Base-by-base conservation (phyloP, 2,797 vertebrate species). In the Ctenosaura bakeri region DNA sequence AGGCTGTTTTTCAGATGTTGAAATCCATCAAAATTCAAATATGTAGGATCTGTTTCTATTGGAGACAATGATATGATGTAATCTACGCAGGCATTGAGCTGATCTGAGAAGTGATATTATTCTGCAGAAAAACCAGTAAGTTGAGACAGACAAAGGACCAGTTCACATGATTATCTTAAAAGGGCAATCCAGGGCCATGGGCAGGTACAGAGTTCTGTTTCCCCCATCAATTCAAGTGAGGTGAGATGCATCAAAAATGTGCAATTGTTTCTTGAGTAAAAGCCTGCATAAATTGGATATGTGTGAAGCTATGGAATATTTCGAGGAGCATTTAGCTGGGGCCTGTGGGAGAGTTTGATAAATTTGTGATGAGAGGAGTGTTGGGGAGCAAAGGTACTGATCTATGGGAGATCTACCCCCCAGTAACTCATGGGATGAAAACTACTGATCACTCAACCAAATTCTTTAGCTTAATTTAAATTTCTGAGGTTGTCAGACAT, bases 1-100 rank as follows among this genome's bases (percentile, higher is more conserved):
- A 32, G 4, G 38, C 22, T 59, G 42, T 42, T 87, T 71, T 80
- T 29, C 16, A 38, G 8, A n/a, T 80, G 38, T 35, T 79, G 32
- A 54, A 87, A 80, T 69, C n/a, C 56, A 14, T 52, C 86, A 81
- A 52, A 54, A 81, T 81, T 81, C 62, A 69, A 38, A 88, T 81
- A 71, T 54, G n/a, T 35, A 54, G 64, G 13, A 22, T 71, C 81
- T 88, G 24, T 35, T 81, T 71, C 64, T 29, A 26, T 42, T 35
- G 42, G 35, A 69, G 66, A 69, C 12, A 35, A 22, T 79, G 32
- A 14, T 38, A 59, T 73, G 38, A 14, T 1, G 50, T 73, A 16
- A 38, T 73, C 66, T 50, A 38, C 24, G 73, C 20, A 26, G 6
- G 32, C n/a, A 73, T 54, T 50, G 46, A 32, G 46, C 8, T 50